These are phyloP conservation scores for Ardeotis arabs DNA, from an alignment of 2,113 vertebrate genomes.

Conservation along the genomic window DNA sequence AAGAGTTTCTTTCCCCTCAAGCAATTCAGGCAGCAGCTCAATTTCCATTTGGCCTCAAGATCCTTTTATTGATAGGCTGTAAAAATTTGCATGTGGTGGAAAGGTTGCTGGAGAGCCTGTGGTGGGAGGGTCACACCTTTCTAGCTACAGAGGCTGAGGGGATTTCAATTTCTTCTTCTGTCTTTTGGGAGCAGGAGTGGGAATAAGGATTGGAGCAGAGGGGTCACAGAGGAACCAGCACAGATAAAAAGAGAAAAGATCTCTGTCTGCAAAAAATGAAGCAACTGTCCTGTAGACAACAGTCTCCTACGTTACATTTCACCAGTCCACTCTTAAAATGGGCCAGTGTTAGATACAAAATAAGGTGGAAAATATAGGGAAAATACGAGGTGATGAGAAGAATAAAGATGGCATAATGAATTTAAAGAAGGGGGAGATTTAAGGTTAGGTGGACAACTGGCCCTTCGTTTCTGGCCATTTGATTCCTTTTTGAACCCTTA, in stretches of 20 bases:
- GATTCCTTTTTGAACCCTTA: background rate
- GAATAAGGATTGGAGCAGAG: background rate
- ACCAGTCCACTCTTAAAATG: background rate
- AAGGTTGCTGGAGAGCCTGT: background rate
- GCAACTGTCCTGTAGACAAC: background rate
- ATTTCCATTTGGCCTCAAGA: constrained; percentile 60
- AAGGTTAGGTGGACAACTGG: background rate
- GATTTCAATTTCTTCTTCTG: background rate
- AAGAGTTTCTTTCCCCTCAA: constrained; percentile 21
- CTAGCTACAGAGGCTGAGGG: background rate
- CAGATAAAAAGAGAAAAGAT: background rate
- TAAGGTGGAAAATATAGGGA: background rate
- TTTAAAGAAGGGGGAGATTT: background rate
- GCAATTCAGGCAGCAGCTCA: constrained; percentile 17
- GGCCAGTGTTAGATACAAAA: background rate
- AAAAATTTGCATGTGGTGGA: constrained; percentile 10
- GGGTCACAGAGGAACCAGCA: background rate
- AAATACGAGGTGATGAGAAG: background rate
- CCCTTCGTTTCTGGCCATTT: background rate
- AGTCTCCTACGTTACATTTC: background rate
- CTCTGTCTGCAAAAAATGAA: background rate
- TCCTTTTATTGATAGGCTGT: constrained; percentile 30
- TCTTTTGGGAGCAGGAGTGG: background rate
- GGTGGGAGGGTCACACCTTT: background rate
- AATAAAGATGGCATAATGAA: background rate